Conservation (phyloP, 2,888 invertebrate genomes). For the Xanthorhoe designata region DNA sequence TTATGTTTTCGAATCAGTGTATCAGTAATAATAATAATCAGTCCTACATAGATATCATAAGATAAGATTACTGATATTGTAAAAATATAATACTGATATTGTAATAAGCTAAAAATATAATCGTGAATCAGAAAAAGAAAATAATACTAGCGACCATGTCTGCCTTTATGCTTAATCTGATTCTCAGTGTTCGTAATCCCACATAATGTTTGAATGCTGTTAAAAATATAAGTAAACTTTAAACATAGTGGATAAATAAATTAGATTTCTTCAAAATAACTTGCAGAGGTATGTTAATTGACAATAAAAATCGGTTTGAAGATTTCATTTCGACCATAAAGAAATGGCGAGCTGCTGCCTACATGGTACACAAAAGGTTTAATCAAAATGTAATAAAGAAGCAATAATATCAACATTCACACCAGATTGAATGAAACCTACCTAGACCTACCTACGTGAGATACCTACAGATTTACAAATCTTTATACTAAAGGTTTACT, state of each 20-base stretch:
- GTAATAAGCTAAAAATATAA: no score
- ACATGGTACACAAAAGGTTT: slow-evolving; percentile 14
- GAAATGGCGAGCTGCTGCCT: slow-evolving; percentile 2
- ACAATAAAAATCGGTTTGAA: not conserved
- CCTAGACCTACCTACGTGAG: not conserved
- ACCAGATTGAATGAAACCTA: not conserved
- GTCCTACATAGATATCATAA: no score
- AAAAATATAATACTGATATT: no score
- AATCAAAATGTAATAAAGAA: slow-evolving; percentile 9
- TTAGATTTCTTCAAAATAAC: not conserved
- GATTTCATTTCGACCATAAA: slow-evolving; percentile 2
- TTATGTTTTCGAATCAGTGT: no score
- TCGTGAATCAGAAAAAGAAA: no score
- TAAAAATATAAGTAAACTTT: not conserved
- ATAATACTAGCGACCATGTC: no score
- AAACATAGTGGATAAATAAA: not conserved
- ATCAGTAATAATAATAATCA: no score
- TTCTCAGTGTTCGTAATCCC: no score
- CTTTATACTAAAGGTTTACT: not conserved
- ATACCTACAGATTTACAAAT: not conserved
- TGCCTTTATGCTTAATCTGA: no score
- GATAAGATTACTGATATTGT: no score
- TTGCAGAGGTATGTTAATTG: slow-evolving; percentile 15
- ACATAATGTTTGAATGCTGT: no score
- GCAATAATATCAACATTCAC: not conserved